Conservation (phyloP, 2,113 vertebrate genomes). For the Casuarius casuarius region DNA sequence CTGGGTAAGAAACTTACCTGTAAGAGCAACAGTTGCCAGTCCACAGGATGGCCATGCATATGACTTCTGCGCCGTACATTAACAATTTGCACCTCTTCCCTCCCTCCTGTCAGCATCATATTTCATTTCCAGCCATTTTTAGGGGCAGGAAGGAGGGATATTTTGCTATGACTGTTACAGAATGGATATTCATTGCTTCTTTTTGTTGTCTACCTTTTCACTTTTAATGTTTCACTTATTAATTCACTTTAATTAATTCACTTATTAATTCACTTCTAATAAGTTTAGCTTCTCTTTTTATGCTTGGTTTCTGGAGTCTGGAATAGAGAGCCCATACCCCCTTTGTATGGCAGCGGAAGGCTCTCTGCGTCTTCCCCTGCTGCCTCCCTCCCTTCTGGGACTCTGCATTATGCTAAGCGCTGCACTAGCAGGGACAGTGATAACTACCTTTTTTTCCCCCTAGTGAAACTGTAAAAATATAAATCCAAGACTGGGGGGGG, state of each 20-base stretch:
- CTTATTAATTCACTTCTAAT: no score
- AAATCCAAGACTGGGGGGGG: neutral
- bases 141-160: neutral
- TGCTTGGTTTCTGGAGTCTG: neutral
- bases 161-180: neutral
- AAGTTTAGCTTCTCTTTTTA: neutral
- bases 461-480: neutral
- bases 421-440: conserved; percentile 17
- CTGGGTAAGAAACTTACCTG: neutral
- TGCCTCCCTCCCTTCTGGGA: neutral
- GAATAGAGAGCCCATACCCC: neutral
- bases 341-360: neutral
- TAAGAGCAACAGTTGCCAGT: neutral
- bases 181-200: neutral
- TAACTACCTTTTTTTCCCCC: neutral
- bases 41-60: neutral
- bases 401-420: conserved; percentile 37
- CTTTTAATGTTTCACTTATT: neutral
- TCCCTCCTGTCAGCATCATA: rapidly evolving
- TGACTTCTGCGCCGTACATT: neutral
- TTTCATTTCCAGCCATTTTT: neutral
- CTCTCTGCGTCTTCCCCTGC: neutral
- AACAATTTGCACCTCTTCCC: neutral
- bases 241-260: neutral
- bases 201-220: neutral